Base-by-base conservation (phyloP, 2,797 vertebrate species). In the Taenioides sp. region DNA sequence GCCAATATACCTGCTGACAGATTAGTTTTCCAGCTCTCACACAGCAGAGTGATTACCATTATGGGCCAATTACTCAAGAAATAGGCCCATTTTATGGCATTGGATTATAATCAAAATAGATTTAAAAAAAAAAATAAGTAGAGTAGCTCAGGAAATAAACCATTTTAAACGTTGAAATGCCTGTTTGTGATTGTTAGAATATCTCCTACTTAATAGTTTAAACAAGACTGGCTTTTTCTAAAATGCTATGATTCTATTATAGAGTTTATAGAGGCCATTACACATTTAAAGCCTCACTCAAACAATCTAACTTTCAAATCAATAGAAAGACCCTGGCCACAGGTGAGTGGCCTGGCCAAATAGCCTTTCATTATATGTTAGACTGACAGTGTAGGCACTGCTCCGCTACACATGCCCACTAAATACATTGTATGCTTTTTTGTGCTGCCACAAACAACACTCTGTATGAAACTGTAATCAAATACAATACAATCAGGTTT, bases 1-100 rank as follows among this genome's bases (percentile, higher is more conserved):
- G 93, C 94, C 93, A 95, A 95, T 97, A 94, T 92, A 89, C 92
- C 88, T 90, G 28, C 91, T 94, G 94, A 96, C 93, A 93, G 94
- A 92, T 94, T 92, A 92, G 90, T 92, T 96, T 94, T 95, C 92
- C 87, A 91, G 92, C 86, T 90, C 79, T 81, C 89, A 93, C 92
- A 94, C 92, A 92, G 88, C 72, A 70, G 63, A 68, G 58, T 75
- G 70, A 85, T 72, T 80, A 25, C 69, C 50, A 43, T 72, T 40
- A 75, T 67, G 77, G 55, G 20, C 71, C 61, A n/a, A 67, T 74
- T 75, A 80, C 72, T 78, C 72, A 63, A 28, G 89, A 88, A 61
- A 72, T 27, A 22, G 66, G 7, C 72, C 71, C 6, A 0, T 20
- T 14, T 31, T 66, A 65, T 65, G 27, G 27, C 20, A 52, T 14